phyloP scores from a whole-genome alignment of 1,140 invertebrate genomes.

The Heliconius hewitsoni region DNA sequence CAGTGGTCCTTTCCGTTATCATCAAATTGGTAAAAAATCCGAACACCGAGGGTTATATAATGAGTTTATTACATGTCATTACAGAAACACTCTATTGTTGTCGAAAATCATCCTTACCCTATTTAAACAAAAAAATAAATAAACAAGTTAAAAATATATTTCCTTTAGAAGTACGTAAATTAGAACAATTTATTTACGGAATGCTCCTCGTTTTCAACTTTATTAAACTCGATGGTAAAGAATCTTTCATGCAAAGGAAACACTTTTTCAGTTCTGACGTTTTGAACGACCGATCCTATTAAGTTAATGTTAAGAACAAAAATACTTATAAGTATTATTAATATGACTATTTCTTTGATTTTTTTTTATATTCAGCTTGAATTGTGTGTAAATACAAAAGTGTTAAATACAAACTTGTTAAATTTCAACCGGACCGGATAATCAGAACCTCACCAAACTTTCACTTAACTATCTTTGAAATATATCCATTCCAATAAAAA shows the following conservation, averaged over 20 bases:
- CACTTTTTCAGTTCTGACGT: conserved; percentile 25
- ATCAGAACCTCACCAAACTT: too few species aligned
- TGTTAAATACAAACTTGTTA: too few species aligned
- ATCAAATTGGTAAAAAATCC: background rate
- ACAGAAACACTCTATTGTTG: background rate
- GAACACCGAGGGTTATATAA: too few species aligned
- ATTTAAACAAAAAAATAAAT: background rate
- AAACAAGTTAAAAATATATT: background rate
- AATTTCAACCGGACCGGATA: too few species aligned
- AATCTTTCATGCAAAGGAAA: conserved; percentile 12
- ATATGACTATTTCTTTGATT: too few species aligned
- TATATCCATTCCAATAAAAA: too few species aligned
- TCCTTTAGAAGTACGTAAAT: background rate
- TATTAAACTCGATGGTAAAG: conserved; percentile 8
- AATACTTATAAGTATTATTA: background rate
- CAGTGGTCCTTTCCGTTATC: background rate
- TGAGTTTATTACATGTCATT: background rate
- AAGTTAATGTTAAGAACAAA: background rate
- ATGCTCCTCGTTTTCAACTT: background rate
- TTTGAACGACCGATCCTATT: conserved; percentile 14
- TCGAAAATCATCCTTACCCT: background rate
- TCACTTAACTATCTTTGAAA: too few species aligned
- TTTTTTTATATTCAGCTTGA: too few species aligned
- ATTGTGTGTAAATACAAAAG: too few species aligned
- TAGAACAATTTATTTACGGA: background rate